phyloP scores from a whole-genome alignment of 2,113 vertebrate species.

The Setophaga petechia region DNA sequence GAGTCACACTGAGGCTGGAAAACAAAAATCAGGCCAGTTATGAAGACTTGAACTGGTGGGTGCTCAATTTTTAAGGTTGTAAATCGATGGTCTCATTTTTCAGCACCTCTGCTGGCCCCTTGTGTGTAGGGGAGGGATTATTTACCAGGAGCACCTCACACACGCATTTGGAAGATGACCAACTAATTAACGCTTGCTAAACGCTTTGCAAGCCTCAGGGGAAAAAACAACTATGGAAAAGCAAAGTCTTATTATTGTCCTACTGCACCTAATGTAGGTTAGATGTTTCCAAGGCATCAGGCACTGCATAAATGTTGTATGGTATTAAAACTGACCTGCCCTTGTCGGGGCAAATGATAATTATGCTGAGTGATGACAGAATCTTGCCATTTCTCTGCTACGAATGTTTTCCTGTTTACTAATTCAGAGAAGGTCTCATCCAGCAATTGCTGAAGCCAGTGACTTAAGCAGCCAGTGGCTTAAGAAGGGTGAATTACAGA shows the following conservation, averaged over 20 bases:
- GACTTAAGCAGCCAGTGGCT: constrained; percentile 12
- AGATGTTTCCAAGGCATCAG: constrained; percentile 34
- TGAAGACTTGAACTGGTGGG: background rate
- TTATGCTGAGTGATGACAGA: constrained; percentile 7
- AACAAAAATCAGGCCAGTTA: background rate
- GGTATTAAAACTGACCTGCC: constrained; percentile 45
- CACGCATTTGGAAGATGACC: constrained; percentile 45
- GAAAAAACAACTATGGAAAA: constrained; percentile 30
- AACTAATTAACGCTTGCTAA: constrained; percentile 63
- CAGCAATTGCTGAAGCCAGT: background rate
- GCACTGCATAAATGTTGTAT: constrained; percentile 16
- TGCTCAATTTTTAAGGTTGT: background rate
- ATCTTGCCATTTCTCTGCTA: constrained; percentile 29
- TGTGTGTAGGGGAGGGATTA: background rate
- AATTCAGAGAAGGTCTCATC: constrained; percentile 29
- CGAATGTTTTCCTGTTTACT: constrained; percentile 36
- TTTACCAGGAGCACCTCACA: constrained; percentile 44
- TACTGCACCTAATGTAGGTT: constrained; percentile 17
- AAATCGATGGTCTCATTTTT: background rate
- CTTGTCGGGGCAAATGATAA: constrained; percentile 49
- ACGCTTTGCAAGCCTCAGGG: background rate
- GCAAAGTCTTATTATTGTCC: constrained; percentile 23
- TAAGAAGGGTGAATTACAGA: background rate
- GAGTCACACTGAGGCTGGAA: background rate
- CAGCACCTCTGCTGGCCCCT: constrained; percentile 3